Evolutionary conservation across 1,140 invertebrate species (phyloP).

Genomic region (Asobara japonica): DNA sequence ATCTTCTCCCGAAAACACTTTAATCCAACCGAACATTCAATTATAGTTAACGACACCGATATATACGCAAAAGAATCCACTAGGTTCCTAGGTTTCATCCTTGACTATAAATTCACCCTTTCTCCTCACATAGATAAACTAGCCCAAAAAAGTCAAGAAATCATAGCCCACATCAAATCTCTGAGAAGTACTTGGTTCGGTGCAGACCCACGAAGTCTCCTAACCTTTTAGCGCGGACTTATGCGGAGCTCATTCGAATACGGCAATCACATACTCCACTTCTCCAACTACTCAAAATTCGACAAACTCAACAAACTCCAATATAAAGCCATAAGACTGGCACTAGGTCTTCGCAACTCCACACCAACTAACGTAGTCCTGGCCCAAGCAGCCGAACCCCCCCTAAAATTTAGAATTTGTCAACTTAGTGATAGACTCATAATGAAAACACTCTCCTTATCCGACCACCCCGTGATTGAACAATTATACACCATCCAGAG

Average conservation of each 20-base stretch:
- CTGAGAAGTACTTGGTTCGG: background rate
- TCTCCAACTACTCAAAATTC: background rate
- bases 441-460: background rate
- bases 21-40: background rate
- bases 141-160: background rate
- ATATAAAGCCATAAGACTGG: background rate
- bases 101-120: background rate
- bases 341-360: background rate
- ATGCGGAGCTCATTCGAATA: constrained; percentile 1
- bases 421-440: background rate
- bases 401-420: background rate
- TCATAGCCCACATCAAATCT: background rate
- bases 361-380: constrained; percentile 20
- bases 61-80: background rate
- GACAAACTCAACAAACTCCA: constrained; percentile 13
- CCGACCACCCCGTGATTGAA: background rate
- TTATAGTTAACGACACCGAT: background rate
- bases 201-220: background rate
- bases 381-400: background rate
- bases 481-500: background rate
- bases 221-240: background rate
- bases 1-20: background rate
- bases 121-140: background rate
- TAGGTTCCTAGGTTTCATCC: background rate
- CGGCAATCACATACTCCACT: background rate